These are phyloP conservation scores for Xestia xanthographa DNA, from an alignment of 2,888 invertebrate genomes.

Conservation along the genomic window DNA sequence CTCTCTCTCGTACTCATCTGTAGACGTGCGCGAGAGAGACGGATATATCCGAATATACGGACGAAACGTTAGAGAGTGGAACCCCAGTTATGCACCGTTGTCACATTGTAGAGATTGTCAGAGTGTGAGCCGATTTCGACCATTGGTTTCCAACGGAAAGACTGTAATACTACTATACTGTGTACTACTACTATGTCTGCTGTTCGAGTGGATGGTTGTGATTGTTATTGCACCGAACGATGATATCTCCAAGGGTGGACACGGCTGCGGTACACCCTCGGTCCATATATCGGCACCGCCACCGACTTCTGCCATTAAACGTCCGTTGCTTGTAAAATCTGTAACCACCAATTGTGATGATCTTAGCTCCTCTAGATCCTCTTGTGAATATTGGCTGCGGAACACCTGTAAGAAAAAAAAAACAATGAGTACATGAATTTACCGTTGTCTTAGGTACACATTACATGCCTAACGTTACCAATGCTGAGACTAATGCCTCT, in stretches of 20 bases:
- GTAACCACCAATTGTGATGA: constrained; percentile 68
- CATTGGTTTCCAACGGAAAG: neutral
- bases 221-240: constrained; percentile 65
- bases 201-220: constrained; percentile 63
- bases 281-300: constrained; percentile 71
- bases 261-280: constrained; percentile 69
- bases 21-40: too few species aligned
- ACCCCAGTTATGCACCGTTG: neutral
- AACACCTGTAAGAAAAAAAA: neutral
- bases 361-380: constrained; percentile 51
- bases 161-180: too few species aligned
- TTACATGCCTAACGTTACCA: neutral
- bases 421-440: neutral
- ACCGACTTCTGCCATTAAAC: constrained; percentile 61
- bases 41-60: too few species aligned
- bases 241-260: constrained; percentile 66
- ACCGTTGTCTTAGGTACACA: neutral
- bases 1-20: too few species aligned
- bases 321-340: constrained; percentile 72
- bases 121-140: neutral
- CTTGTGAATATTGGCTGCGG: constrained; percentile 27
- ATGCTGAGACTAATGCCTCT: neutral
- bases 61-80: too few species aligned
- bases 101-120: neutral
- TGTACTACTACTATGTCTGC: neutral